These are phyloP conservation scores for Iguana delicatissima DNA, from an alignment of 2,797 vertebrate species.

Conservation along the genomic window DNA sequence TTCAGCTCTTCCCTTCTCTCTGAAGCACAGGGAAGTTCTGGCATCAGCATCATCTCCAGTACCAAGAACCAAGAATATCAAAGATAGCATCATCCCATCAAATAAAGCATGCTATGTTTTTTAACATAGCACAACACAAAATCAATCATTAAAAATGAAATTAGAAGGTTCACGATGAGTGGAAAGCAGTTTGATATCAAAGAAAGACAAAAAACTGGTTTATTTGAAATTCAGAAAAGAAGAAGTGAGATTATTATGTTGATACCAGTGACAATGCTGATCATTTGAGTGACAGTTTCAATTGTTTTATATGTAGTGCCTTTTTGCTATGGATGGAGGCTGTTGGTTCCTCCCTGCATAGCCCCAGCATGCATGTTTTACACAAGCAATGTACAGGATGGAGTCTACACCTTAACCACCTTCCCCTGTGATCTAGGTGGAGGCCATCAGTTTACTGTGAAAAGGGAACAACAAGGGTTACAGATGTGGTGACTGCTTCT, in stretches of 20 bases:
- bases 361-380: no score
- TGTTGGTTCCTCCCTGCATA: background rate
- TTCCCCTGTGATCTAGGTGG: no score
- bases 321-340: background rate
- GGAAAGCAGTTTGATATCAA: background rate
- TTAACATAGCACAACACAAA: background rate
- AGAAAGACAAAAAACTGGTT: background rate
- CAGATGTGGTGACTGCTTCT: background rate
- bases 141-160: background rate
- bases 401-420: background rate
- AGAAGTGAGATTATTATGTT: background rate
- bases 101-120: background rate
- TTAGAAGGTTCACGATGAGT: background rate
- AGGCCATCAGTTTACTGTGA: background rate
- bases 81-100: background rate
- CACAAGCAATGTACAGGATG: background rate
- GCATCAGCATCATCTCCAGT: background rate
- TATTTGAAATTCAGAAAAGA: constrained; percentile 1
- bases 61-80: constrained; percentile 14
- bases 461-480: background rate
- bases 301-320: background rate
- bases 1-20: background rate
- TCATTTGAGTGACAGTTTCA: background rate
- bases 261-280: background rate
- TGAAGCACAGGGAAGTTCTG: background rate